A percentile compares a stretch with the other conserved stretches of the same genome.
phyloP scores from a whole-genome alignment of 1,140 invertebrate species.

The Meteorus sp. region DNA sequence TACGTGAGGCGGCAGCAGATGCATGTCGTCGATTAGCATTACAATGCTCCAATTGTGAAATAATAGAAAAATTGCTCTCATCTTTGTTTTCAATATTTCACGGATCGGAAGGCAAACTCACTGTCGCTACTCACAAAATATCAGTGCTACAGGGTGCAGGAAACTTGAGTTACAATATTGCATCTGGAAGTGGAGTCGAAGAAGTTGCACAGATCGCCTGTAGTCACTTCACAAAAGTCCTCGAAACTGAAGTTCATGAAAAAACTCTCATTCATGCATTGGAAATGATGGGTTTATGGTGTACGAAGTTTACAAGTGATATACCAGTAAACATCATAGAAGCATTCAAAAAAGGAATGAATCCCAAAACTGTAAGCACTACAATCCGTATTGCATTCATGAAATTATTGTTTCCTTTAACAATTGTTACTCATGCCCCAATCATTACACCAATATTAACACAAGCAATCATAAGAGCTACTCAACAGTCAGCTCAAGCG shows the following conservation, averaged over 20 bases:
- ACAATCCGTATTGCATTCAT: conserved; percentile 75
- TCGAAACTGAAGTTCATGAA: conserved; percentile 91
- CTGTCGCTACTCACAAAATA: conserved; percentile 84
- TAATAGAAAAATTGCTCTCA: conserved; percentile 70
- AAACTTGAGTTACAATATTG: conserved; percentile 74
- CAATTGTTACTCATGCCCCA: conserved; percentile 35
- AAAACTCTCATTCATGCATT: conserved; percentile 82
- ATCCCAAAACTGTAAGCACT: conserved; percentile 77
- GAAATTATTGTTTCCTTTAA: conserved; percentile 43
- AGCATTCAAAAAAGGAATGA: conserved; percentile 79
- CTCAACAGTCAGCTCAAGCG: conserved; percentile 57
- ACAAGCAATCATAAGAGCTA: conserved; percentile 48
- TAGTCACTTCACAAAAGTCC: conserved; percentile 74
- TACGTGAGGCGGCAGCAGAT: conserved; percentile 70
- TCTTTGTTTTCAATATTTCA: conserved; percentile 83
- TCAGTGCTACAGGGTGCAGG: conserved; percentile 86
- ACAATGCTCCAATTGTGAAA: conserved; percentile 71
- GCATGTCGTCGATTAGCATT: conserved; percentile 71
- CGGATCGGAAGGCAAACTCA: conserved; percentile 91
- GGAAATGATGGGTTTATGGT: conserved; percentile 81
- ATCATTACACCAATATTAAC: conserved; percentile 45
- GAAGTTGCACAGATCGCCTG: conserved; percentile 66
- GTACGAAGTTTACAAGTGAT: conserved; percentile 66
- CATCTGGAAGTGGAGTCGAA: conserved; percentile 63
- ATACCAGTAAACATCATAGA: conserved; percentile 74